Evolutionary conservation across 2,888 invertebrate species (phyloP), one percentile per base, ranked within the genome.

Genomic region (Anarsia innoxiella): DNA sequence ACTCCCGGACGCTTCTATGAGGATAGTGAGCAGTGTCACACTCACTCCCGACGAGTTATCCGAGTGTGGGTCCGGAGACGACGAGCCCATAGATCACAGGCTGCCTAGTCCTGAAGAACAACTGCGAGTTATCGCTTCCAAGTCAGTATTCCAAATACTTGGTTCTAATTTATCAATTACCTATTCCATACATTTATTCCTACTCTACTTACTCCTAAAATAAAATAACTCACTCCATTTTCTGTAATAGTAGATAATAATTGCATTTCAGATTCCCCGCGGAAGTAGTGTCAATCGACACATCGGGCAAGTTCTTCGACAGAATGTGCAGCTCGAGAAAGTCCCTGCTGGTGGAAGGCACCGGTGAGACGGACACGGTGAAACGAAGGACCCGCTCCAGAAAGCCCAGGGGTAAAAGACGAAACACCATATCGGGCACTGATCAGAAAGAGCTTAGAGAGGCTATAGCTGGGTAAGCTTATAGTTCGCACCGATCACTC

Each of bases 371-470:
- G 29, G 88, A 88, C 70, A 88, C 88, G 31, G 88, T 91, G 41
- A 90, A 91, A 64, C 86, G 92, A 53, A 84, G 91, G 54, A 91
- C 91, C 37, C 87, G 91, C 62, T 88, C 90, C 34, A 87, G 93
- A 56, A 91, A 92, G 75, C 90, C 92, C 47, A 88, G 94, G 53
- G 92, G 91, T 75, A 92, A 93, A 84, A 88, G 95, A 86, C 89
- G 95, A 71, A 96, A 95, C 80, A 96, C 95, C 61, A 91, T 96
- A 69, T 93, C 94, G 58, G 94, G 95, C 73, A 94, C 93, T 60
- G 94, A 94, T 87, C 92, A 93, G 70, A 93, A 93, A 85, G 95
- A 95, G 87, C 93, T 95, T 76, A 89, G 91, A 75, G 91, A 92
- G 79, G 94, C 93, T 64, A 88, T 93, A 63, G 91, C 91, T 83